Conservation (phyloP, 1,140 invertebrate genomes). For the Bombus ignitus region DNA sequence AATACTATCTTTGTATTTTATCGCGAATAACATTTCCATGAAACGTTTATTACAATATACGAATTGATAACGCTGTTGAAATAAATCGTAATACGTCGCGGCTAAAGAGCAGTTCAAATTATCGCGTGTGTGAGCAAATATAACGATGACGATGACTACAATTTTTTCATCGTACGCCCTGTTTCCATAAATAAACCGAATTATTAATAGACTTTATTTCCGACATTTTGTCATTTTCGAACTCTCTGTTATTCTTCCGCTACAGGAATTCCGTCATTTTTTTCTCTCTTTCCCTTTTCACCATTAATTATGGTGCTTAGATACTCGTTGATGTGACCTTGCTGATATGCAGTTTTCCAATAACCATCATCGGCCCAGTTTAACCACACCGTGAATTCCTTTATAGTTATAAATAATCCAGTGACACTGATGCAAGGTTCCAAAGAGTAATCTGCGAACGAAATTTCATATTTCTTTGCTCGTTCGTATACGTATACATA, state of each 20-base stretch:
- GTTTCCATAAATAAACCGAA: conserved; percentile 42
- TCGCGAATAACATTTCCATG: not conserved
- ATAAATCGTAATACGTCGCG: conserved; percentile 2
- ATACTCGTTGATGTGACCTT: conserved; percentile 66
- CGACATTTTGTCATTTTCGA: not conserved
- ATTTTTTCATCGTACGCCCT: conserved; percentile 33
- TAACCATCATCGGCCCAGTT: conserved; percentile 77
- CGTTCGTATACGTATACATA: not conserved
- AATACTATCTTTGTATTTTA: not conserved
- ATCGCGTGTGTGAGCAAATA: conserved; percentile 27
- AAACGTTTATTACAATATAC: not conserved
- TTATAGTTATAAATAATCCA: conserved; percentile 80
- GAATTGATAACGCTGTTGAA: conserved; percentile 23
- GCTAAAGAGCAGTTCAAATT: not conserved
- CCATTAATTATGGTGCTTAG: conserved; percentile 41
- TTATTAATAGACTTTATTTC: conserved; percentile 41
- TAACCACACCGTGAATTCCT: conserved; percentile 76
- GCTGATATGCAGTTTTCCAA: conserved; percentile 79
- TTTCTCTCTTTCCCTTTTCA: not conserved
- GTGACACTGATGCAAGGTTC: conserved; percentile 61
- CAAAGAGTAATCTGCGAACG: conserved; percentile 31
- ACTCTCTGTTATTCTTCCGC: not conserved
- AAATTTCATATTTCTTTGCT: conserved; percentile 47
- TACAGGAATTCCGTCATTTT: not conserved
- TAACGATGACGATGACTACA: conserved; percentile 30